Conservation (phyloP, 2,113 vertebrate genomes). For the Dolichallabes microphthalmus region DNA sequence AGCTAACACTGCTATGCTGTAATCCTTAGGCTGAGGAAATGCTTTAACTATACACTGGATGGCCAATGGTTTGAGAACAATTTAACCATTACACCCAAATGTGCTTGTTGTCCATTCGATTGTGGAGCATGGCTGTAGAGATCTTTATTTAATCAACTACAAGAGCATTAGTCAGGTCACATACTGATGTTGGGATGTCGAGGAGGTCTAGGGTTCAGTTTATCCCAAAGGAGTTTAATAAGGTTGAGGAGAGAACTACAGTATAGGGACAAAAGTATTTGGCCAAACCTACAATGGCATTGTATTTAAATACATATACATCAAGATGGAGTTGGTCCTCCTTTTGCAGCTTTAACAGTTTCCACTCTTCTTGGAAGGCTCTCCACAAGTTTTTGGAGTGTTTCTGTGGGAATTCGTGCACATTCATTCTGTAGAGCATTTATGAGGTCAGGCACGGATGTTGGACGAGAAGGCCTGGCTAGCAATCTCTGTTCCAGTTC, state of each 20-base stretch:
- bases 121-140: not conserved
- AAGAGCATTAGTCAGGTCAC: not conserved
- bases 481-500: no score
- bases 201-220: not conserved
- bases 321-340: no score
- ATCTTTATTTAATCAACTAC: not conserved
- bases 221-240: not conserved
- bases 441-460: no score
- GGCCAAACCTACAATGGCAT: no score
- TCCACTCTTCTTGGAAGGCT: no score
- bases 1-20: not conserved
- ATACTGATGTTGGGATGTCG: not conserved
- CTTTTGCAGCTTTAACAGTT: no score
- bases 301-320: no score
- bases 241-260: not conserved
- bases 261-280: no score
- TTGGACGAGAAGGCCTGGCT: no score
- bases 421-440: no score
- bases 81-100: not conserved
- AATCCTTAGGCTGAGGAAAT: not conserved
- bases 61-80: not conserved
- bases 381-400: no score
- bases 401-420: no score
- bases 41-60: not conserved
- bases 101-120: not conserved